Evolutionary conservation across 2,888 invertebrate genomes (phyloP).

Genomic region (Drosophila melanosoma): DNA sequence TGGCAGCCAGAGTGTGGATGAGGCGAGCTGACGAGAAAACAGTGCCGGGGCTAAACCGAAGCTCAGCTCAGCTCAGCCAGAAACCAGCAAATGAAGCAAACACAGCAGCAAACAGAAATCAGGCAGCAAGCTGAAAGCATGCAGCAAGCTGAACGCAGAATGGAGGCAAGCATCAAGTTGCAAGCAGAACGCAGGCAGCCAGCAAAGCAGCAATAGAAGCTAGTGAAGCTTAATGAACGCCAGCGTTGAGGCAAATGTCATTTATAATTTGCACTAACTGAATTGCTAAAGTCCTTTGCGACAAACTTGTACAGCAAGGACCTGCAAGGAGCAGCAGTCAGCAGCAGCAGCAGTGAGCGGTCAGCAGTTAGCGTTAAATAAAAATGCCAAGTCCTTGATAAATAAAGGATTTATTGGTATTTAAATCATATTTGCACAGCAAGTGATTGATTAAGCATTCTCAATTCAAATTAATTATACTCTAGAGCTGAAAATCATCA

Average conservation of each 20-base stretch:
- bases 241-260: conserved; percentile 37
- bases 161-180: conserved; percentile 8
- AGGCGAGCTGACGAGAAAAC: neutral
- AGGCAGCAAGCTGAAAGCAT: neutral
- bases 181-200: conserved; percentile 10
- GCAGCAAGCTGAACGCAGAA: neutral
- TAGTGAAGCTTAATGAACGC: conserved; percentile 46
- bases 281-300: conserved; percentile 18
- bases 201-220: conserved; percentile 5
- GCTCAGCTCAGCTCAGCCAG: conserved; percentile 26
- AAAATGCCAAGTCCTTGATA: neutral
- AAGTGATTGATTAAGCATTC: neutral
- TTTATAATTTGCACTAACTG: conserved; percentile 40
- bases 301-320: neutral
- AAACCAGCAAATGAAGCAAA: conserved; percentile 42
- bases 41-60: conserved; percentile 3
- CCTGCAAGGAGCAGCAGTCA: too few relatives aligned
- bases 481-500: neutral
- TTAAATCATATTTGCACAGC: neutral
- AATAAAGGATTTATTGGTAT: neutral
- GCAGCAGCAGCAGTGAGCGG: too few relatives aligned
- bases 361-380: neutral
- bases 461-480: neutral
- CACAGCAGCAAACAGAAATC: conserved; percentile 7
- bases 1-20: conserved; percentile 39